Conservation (phyloP, 2,113 vertebrate genomes). For the Butastur rufipennis region DNA sequence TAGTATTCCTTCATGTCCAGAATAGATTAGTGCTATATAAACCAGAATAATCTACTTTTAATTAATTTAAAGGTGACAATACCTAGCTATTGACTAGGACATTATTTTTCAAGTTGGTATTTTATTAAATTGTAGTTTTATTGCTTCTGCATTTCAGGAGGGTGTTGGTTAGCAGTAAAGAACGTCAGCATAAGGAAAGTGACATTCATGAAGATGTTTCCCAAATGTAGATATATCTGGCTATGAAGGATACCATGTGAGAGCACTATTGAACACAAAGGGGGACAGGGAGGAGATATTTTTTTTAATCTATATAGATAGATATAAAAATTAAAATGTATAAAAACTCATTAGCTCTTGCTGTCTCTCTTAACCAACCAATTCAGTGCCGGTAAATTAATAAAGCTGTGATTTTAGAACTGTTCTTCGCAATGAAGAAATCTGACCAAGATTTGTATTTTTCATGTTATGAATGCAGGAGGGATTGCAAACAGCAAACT, state of each 20-base stretch:
- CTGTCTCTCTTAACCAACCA: not conserved
- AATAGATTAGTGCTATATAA: not conserved
- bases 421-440: not conserved
- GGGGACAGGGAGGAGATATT: rapidly evolving
- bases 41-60: not conserved
- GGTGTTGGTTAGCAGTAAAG: not conserved
- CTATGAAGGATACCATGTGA: not conserved
- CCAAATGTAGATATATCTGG: not conserved
- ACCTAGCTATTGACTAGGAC: not conserved
- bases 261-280: not conserved
- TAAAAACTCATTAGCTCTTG: not conserved
- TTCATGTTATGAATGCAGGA: not conserved
- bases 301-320: not conserved
- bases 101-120: not conserved
- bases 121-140: not conserved
- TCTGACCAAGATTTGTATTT: not conserved
- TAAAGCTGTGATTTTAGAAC: not conserved
- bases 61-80: not conserved
- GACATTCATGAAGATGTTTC: not conserved
- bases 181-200: not conserved
- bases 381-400: not conserved
- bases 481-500: not conserved
- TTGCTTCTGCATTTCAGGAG: not conserved
- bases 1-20: not conserved
- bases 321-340: not conserved